These are phyloP conservation scores for Columba janthina DNA, from an alignment of 2,113 vertebrate species.

Conservation along the genomic window DNA sequence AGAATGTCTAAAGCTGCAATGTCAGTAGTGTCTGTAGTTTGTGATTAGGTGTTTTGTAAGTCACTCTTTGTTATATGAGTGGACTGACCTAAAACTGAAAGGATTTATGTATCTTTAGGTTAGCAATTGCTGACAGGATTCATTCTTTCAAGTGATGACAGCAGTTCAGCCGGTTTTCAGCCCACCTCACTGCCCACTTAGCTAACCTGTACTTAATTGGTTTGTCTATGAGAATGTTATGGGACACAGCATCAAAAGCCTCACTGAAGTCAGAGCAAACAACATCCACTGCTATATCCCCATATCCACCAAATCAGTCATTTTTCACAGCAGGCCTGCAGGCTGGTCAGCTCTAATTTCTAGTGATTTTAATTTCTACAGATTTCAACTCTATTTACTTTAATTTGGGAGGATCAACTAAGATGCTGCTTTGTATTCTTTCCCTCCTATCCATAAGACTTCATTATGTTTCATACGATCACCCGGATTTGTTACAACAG, in stretches of 20 bases:
- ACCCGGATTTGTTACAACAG: neutral
- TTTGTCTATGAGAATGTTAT: neutral
- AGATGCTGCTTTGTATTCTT: neutral
- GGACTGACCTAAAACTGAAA: too few species aligned
- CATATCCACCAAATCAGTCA: neutral
- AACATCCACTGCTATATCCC: neutral
- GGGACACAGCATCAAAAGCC: neutral
- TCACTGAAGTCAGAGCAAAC: neutral
- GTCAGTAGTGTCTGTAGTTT: too few species aligned
- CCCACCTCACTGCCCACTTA: neutral
- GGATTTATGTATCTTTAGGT: too few species aligned
- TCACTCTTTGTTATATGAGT: too few species aligned
- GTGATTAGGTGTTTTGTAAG: too few species aligned
- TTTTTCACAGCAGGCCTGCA: neutral
- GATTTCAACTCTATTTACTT: neutral
- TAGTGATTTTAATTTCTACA: neutral
- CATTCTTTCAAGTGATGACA: too few species aligned
- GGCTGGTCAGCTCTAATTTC: neutral
- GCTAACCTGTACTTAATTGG: neutral
- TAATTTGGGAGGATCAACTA: neutral
- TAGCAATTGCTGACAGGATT: too few species aligned
- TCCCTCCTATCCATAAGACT: neutral
- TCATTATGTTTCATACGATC: neutral
- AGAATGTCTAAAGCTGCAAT: too few species aligned
- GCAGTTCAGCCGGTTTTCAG: neutral